Base-by-base conservation (phyloP, 2,888 invertebrate species). In the Ischnus inquisitorius region DNA sequence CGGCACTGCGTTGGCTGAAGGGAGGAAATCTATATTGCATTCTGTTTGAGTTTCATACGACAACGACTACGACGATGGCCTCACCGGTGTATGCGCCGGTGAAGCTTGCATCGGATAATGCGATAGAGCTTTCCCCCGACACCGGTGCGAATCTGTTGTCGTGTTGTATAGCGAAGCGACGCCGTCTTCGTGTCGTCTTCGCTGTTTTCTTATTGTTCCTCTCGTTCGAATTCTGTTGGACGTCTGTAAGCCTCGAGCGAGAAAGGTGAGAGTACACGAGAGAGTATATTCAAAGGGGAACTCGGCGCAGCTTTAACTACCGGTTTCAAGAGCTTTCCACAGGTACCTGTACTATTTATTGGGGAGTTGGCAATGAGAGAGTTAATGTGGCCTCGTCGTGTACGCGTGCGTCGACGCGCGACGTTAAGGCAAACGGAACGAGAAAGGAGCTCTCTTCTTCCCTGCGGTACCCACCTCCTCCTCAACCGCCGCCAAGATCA, bases 401-500 rank as follows among this genome's bases (percentile, higher is more conserved):
- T 69, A 72, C 34, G 65, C 65, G 68, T 79, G 72, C 79, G 51
- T 82, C 60, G 54, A 48, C 60, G 46, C 39, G 57, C 57, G 75
- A 82, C 67, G 67, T 76, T 76, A 67, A 71, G 51, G 67, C 75
- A 79, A 79, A 82, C 75, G 65, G 67, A 72, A 79, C 72, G 79
- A 48, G 82, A 76, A 34, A 71, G 76, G 71, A 34, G 72, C 71
- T 41, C 34, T 67, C 34, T 34, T 34, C 34, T 34, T 34, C 34
- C 34, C 34, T 8, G 4, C 19, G 34, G 79, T 51, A 22, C 60
- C 54, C 62, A 14, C 60, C 57, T 41, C 77, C 57, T 41, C 77
- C 54, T 78, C 51, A 77, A 62, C 89, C 88, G 88, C 88, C 88
- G 79, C 89, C 90, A 91, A 92, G 92, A 92, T 91, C 91, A 91